Evolutionary conservation across 2,888 invertebrate species (phyloP), one percentile per base, ranked within the genome.

Genomic region (Rotaria socialis): DNA sequence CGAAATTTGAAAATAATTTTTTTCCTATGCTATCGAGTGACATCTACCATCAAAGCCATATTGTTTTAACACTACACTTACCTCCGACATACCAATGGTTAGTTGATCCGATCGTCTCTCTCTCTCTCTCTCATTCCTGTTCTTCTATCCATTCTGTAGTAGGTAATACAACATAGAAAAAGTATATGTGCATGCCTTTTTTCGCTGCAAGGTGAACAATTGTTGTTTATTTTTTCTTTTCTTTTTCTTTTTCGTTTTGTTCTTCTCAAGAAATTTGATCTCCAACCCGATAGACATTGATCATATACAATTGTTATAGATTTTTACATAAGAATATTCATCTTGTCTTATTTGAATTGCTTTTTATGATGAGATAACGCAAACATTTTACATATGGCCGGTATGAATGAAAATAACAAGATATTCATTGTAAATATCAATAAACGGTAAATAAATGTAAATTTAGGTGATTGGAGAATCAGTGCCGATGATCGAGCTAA

Each of bases 381-480:
- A 5, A 67, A 1, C 1, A 7, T 67, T 35, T 67, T 24, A 1
- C 55, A 35, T 35, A 67, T 67, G 67, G 67, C 67, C 14, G 35
- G 67, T 67, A 67, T 27, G 67, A 14, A 67, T 27, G 67, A 14
- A 67, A 35, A 19, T 27, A 67, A 16, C 24, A 35, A 7, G 24
- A 56, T 24, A 6, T 7, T 56, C 24, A 24, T 24, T 7, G 56
- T 7, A 24, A 24, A 67, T 67, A 19, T 16, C 22, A 55, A 19
- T 55, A 55, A 8, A 47, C 24, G 16, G 16, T 47, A 6, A 4
- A 50, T 50, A 50, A 11, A 50, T 50, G 14, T 50, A 50, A 11
- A 14, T 50, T 50, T 50, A 80, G 80, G 80, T 80, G 47, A 80
- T 47, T 80, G 80, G 80, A 43, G 80, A 47, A 80, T 80, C 6